Evolutionary conservation across 2,113 vertebrate species (phyloP).

Genomic region (Sebastes schlegelii): DNA sequence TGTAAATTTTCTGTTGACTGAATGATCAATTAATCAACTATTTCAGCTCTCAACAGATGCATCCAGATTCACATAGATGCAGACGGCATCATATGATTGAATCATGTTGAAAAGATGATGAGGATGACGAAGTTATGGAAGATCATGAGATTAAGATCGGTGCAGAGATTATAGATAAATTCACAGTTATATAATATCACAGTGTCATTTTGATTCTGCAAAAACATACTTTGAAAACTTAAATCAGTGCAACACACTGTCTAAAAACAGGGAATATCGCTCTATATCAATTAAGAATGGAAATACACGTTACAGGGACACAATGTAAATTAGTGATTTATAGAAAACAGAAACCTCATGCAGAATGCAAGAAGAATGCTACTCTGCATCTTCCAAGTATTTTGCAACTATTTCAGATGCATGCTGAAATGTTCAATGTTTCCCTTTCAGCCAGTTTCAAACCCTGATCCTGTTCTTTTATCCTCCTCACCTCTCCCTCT

Average conservation of each 20-base stretch:
- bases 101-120: background rate
- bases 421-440: background rate
- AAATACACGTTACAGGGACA: background rate
- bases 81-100: background rate
- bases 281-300: background rate
- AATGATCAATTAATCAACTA: background rate
- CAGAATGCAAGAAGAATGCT: slow-evolving; percentile 2
- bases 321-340: background rate
- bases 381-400: slow-evolving; percentile 17
- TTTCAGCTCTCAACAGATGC: background rate
- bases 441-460: slow-evolving; percentile 9
- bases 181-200: background rate
- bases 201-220: background rate
- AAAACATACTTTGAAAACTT: background rate
- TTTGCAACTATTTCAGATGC: background rate
- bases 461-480: slow-evolving; percentile 5
- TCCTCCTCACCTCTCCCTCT: slow-evolving; percentile 25
- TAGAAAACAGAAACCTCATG: slow-evolving; percentile 6
- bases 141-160: background rate
- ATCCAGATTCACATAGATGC: background rate
- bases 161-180: background rate
- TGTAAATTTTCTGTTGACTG: background rate
- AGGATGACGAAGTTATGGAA: background rate
- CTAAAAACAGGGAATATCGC: background rate
- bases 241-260: background rate